These are phyloP conservation scores for Cybosia mesomella DNA, from an alignment of 2,888 invertebrate genomes.

Conservation along the genomic window DNA sequence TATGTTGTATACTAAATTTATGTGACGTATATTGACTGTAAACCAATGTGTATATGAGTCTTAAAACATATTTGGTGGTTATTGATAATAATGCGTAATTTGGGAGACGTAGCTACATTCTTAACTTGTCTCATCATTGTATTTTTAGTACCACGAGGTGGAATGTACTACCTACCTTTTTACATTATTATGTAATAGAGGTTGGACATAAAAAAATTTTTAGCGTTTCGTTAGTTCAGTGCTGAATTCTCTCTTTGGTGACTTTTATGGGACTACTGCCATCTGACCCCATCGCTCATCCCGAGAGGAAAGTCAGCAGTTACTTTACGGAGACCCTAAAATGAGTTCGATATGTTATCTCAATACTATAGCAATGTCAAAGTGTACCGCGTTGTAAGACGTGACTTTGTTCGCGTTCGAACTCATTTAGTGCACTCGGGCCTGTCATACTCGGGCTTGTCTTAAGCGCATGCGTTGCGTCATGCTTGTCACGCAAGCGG, in stretches of 20 bases:
- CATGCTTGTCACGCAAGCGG: too few species aligned
- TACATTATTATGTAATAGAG: background rate
- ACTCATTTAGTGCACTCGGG: too few species aligned
- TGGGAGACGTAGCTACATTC: background rate
- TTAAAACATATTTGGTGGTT: constrained; percentile 1
- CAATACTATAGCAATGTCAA: too few species aligned
- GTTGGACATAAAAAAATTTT: background rate
- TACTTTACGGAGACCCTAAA: too few species aligned
- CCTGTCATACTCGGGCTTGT: too few species aligned
- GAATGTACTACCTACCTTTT: background rate
- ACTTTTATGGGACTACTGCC: background rate
- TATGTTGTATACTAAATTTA: background rate
- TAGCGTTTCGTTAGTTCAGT: background rate
- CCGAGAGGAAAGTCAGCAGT: too few species aligned
- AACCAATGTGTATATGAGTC: background rate
- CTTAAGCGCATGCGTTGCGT: too few species aligned
- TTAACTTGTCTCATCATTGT: background rate
- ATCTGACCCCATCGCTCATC: too few species aligned
- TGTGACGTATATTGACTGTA: background rate
- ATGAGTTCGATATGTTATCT: too few species aligned
- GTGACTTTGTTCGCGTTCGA: too few species aligned
- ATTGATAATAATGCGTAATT: constrained; percentile 7
- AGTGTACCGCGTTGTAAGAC: too few species aligned
- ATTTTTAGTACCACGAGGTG: background rate
- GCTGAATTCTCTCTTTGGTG: background rate